Percentiles rank a stretch among this genome's conserved stretches.
Conservation (phyloP, 2,113 vertebrate genomes). For the Climacteris rufus region DNA sequence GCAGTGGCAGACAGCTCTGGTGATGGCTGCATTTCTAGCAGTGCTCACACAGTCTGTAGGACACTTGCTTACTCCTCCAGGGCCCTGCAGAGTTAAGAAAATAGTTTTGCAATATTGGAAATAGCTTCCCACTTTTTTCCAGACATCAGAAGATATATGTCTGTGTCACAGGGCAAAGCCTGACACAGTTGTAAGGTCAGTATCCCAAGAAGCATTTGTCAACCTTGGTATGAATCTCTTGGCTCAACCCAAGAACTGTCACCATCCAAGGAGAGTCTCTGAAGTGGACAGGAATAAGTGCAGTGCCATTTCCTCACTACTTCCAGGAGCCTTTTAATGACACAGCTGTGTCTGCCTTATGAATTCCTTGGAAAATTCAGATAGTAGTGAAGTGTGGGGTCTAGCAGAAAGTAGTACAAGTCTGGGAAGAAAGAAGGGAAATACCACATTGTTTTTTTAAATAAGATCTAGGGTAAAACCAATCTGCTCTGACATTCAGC, state of each 20-base stretch:
- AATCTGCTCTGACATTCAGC: not conserved
- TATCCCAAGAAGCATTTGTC: not conserved
- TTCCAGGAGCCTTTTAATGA: conserved; percentile 47
- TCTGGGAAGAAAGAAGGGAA: not conserved
- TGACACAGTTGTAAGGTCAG: not conserved
- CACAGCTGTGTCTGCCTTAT: not conserved
- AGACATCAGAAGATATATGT: not conserved
- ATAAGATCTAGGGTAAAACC: not conserved
- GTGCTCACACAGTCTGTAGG: not conserved
- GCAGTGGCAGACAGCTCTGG: not conserved
- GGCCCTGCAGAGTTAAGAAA: not conserved
- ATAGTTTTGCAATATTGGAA: not conserved
- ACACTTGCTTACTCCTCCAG: not conserved
- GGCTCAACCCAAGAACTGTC: not conserved
- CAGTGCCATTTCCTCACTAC: conserved; percentile 32
- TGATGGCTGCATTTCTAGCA: not conserved
- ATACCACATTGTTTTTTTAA: not conserved
- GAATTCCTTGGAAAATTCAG: conserved; percentile 40
- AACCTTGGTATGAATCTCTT: not conserved
- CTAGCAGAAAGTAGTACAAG: conserved; percentile 55
- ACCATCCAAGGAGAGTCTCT: not conserved
- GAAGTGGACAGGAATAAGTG: not conserved
- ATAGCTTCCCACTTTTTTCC: not conserved
- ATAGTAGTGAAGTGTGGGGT: conserved; percentile 43
- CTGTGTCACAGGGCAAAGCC: not conserved